These are phyloP conservation scores for Pangasius sanitwongsei DNA, from an alignment of 2,797 vertebrate species.

Conservation along the genomic window DNA sequence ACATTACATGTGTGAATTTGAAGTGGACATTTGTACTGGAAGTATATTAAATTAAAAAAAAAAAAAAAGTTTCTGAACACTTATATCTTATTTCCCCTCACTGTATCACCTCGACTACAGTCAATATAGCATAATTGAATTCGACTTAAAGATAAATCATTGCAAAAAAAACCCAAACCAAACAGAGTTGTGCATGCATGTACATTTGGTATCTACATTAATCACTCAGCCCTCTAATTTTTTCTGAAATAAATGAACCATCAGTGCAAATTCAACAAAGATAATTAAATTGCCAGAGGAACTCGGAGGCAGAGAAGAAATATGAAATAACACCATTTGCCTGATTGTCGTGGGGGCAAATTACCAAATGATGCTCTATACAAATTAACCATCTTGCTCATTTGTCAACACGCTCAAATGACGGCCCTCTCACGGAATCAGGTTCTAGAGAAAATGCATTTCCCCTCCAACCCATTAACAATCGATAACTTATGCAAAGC, in stretches of 20 bases:
- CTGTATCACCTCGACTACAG: neutral
- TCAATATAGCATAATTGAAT: conserved; percentile 7
- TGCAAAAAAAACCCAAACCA: neutral
- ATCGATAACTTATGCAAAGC: conserved; percentile 51
- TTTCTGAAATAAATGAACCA: conserved; percentile 58
- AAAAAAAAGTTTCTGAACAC: neutral
- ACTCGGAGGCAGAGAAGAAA: conserved; percentile 53
- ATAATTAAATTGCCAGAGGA: conserved; percentile 62
- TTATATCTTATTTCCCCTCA: neutral
- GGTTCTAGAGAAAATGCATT: conserved; percentile 53
- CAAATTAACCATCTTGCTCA: conserved; percentile 58
- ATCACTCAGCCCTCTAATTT: conserved; percentile 55
- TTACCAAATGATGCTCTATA: conserved; percentile 59
- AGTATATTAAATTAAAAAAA: neutral
- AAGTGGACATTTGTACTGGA: neutral
- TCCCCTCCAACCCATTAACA: conserved; percentile 47
- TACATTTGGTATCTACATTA: conserved; percentile 47
- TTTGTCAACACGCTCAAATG: conserved; percentile 53
- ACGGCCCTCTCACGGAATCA: conserved; percentile 51
- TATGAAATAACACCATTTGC: conserved; percentile 58
- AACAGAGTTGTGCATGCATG: conserved; percentile 8
- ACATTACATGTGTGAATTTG: neutral
- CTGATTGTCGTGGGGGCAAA: conserved; percentile 59
- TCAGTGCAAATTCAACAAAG: conserved; percentile 55
- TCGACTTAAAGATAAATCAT: conserved; percentile 20